Percentiles rank a stretch among this genome's conserved stretches.
Evolutionary conservation across 2,113 vertebrate species (phyloP).

Genomic region (Phodopus roborovskii): DNA sequence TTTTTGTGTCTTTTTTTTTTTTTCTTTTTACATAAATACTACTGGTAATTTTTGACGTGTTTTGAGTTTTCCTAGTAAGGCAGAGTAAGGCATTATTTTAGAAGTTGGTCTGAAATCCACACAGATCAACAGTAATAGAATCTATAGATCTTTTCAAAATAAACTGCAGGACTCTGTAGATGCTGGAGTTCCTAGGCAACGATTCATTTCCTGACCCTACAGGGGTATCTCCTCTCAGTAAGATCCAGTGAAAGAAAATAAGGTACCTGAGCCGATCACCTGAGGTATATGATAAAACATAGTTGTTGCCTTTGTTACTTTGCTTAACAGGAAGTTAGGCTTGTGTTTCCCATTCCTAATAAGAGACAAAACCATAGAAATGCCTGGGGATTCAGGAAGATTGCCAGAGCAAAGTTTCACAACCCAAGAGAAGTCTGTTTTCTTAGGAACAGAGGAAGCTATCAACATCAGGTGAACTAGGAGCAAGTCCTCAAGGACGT

Average conservation of each 20-base stretch:
- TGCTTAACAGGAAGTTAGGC: neutral
- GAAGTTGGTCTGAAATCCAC: neutral
- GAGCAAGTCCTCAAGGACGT: neutral
- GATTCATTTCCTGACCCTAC: neutral
- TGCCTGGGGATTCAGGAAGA: neutral
- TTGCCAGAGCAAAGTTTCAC: neutral
- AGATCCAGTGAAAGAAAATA: conserved; percentile 6
- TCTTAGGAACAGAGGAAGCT: neutral
- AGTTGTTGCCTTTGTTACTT: neutral
- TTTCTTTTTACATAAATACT: neutral
- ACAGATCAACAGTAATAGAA: neutral
- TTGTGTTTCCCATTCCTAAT: neutral
- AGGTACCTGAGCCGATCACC: neutral
- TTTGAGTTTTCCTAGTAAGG: neutral
- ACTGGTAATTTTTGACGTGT: neutral
- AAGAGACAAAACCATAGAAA: neutral
- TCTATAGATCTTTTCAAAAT: neutral
- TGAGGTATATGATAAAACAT: neutral
- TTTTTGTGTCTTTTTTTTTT: neutral
- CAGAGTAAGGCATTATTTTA: neutral
- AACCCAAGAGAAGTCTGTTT: neutral
- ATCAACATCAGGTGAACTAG: neutral
- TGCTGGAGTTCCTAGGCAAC: neutral
- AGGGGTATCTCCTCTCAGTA: neutral
- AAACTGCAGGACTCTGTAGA: neutral